These are phyloP conservation scores for Pempheris klunzingeri DNA, from an alignment of 2,797 vertebrate species.

Conservation along the genomic window DNA sequence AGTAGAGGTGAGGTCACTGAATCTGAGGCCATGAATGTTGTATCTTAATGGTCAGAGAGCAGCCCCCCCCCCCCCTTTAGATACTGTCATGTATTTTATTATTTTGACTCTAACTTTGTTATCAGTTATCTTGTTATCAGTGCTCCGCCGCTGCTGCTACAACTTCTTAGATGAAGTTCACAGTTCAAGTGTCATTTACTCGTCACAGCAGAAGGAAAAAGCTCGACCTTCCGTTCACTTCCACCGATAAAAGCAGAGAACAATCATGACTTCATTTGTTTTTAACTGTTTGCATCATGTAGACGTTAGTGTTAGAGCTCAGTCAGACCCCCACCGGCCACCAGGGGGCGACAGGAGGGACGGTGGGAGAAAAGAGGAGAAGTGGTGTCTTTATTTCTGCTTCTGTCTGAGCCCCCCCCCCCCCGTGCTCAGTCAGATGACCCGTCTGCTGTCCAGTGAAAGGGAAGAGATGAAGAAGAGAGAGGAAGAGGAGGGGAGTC, in stretches of 20 bases:
- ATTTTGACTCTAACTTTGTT: background rate
- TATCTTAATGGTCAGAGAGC: slow-evolving; percentile 20
- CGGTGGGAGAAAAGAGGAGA: too few relatives aligned
- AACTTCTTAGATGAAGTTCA: slow-evolving; percentile 13
- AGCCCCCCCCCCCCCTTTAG: background rate
- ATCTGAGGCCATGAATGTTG: slow-evolving; percentile 17
- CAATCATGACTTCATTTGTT: slow-evolving; percentile 75
- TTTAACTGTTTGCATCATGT: slow-evolving; percentile 39
- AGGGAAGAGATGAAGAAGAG: slow-evolving; percentile 54
- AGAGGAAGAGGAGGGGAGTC: slow-evolving; percentile 52
- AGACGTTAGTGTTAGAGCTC: background rate
- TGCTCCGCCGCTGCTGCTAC: slow-evolving; percentile 46
- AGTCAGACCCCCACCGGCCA: slow-evolving; percentile 55
- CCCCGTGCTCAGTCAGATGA: background rate
- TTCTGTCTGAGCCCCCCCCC: background rate
- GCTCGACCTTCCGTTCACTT: slow-evolving; percentile 32
- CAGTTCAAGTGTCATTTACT: background rate
- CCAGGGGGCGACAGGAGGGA: slow-evolving; percentile 48
- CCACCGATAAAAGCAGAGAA: slow-evolving; percentile 71
- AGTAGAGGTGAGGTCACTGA: background rate
- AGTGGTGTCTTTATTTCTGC: too few relatives aligned
- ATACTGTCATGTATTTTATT: background rate
- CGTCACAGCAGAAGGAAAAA: slow-evolving; percentile 18
- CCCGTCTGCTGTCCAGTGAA: slow-evolving; percentile 55
- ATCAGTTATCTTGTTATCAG: slow-evolving; percentile 6